Percentiles rank a stretch among this genome's conserved stretches.
phyloP scores from a whole-genome alignment of 2,888 invertebrate genomes.

The Camptogramma bilineatum region DNA sequence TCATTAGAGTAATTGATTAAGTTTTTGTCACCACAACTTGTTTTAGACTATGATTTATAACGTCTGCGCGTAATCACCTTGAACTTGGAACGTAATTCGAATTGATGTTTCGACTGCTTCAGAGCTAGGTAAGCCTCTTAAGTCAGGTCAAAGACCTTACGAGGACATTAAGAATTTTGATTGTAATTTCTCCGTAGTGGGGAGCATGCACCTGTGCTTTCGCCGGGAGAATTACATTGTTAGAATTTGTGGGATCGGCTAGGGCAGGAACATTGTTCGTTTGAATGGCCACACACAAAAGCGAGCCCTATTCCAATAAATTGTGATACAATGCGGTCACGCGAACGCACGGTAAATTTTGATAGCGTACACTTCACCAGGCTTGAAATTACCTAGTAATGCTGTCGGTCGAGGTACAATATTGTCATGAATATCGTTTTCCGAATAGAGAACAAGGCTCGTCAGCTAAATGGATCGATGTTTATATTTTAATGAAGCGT shows the following conservation, averaged over 20 bases:
- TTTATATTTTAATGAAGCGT: conserved; percentile 29
- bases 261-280: conserved; percentile 64
- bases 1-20: conserved; percentile 25
- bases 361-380: conserved; percentile 35
- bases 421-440: conserved; percentile 27
- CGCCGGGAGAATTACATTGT: conserved; percentile 59
- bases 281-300: conserved; percentile 64
- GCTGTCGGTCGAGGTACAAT: conserved; percentile 15
- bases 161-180: conserved; percentile 38
- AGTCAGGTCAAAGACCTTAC: conserved; percentile 55
- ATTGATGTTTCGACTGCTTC: conserved; percentile 61
- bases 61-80: conserved; percentile 61
- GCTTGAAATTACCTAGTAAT: conserved; percentile 26
- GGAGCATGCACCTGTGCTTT: conserved; percentile 49
- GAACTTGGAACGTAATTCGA: conserved; percentile 68
- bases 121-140: conserved; percentile 50
- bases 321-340: conserved; percentile 66
- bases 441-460: conserved; percentile 28
- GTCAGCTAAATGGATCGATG: conserved; percentile 28
- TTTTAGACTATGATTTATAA: conserved; percentile 40
- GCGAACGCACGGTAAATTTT: conserved; percentile 59
- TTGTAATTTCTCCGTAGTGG: conserved; percentile 30
- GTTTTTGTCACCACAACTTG: conserved; percentile 49
- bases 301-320: conserved; percentile 61
- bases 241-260: conserved; percentile 66